A percentile compares a stretch with the other conserved stretches of the same genome.
Evolutionary conservation across 2,797 vertebrate species (phyloP).

Genomic region (Coreius guichenoti): DNA sequence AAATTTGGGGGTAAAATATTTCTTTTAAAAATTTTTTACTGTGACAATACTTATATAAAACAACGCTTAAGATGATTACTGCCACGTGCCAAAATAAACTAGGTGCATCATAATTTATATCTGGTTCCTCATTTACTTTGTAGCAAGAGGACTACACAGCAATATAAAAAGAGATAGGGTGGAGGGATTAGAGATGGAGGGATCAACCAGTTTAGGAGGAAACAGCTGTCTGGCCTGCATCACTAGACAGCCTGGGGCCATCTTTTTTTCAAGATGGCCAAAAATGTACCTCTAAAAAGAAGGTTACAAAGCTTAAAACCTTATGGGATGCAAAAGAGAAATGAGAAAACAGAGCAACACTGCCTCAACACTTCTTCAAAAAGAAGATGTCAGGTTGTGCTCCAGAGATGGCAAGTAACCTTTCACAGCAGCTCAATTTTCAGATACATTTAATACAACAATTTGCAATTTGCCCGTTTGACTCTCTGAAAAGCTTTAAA

Average conservation of each 20-base stretch:
- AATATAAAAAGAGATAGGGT: slow-evolving; percentile 3
- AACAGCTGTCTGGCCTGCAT: slow-evolving; percentile 49
- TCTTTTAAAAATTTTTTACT: background rate
- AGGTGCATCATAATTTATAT: background rate
- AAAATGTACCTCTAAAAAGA: background rate
- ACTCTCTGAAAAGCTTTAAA: background rate
- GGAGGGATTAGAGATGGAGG: slow-evolving; percentile 51
- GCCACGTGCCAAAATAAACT: background rate
- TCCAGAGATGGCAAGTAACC: background rate
- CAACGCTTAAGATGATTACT: background rate
- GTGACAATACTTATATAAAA: background rate
- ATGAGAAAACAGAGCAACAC: background rate
- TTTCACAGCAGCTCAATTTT: background rate
- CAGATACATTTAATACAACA: background rate
- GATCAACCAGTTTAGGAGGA: slow-evolving; percentile 51
- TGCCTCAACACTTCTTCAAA: background rate
- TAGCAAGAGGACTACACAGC: background rate
- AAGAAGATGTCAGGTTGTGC: background rate
- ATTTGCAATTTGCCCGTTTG: background rate
- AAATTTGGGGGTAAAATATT: background rate
- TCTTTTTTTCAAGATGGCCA: slow-evolving; percentile 33
- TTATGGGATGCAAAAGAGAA: background rate
- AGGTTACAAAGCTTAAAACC: background rate
- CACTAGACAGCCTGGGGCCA: slow-evolving; percentile 14
- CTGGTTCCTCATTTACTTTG: background rate